These are phyloP conservation scores for Apodemus agrarius DNA, from an alignment of 2,797 vertebrate species.

Conservation along the genomic window DNA sequence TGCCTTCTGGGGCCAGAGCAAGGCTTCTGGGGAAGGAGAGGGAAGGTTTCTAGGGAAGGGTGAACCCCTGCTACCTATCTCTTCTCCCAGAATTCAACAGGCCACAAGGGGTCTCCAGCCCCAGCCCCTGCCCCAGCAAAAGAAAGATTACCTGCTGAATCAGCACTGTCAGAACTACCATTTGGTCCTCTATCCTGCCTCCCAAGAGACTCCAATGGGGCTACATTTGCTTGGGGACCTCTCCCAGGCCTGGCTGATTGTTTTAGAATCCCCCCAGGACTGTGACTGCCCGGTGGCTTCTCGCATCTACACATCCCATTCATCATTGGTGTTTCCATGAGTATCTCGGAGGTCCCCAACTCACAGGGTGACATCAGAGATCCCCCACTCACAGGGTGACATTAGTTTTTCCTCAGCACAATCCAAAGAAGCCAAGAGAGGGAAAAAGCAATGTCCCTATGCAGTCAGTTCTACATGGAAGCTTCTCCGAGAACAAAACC, in stretches of 20 bases:
- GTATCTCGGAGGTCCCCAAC: neutral
- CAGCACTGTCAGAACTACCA: no score
- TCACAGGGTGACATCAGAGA: neutral
- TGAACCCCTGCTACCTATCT: neutral
- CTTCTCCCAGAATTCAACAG: neutral
- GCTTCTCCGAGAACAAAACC: neutral
- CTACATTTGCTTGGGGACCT: neutral
- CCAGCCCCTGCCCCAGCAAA: neutral
- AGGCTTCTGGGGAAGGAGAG: neutral
- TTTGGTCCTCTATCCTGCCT: no score
- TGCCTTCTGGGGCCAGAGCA: no score
- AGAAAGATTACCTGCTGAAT: neutral
- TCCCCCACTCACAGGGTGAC: neutral
- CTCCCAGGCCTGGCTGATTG: neutral
- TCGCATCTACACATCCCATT: neutral
- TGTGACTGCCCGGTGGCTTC: no score
- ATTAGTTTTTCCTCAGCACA: neutral
- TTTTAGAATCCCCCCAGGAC: neutral
- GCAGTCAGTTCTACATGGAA: neutral
- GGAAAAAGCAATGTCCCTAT: neutral
- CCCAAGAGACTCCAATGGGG: neutral
- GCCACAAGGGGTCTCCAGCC: neutral
- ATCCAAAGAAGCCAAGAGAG: neutral
- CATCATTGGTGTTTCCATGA: fast-evolving
- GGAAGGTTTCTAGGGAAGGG: neutral